These are phyloP conservation scores for Pheosia gnoma DNA, from an alignment of 2,888 invertebrate genomes.

Conservation along the genomic window DNA sequence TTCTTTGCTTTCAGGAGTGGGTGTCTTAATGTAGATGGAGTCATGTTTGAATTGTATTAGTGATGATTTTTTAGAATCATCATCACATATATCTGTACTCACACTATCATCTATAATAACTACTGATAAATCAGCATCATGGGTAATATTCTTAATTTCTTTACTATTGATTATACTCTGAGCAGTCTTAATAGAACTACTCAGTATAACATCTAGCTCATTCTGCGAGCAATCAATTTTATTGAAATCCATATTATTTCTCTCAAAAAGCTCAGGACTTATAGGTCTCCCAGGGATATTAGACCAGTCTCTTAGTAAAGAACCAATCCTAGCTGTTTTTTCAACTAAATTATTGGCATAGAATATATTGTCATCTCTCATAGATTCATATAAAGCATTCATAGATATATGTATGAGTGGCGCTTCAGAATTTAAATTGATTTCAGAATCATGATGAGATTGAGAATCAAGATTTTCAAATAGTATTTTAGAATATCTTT, in stretches of 20 bases:
- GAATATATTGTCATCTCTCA: slow-evolving; percentile 63
- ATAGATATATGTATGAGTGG: slow-evolving; percentile 57
- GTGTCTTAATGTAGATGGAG: neutral
- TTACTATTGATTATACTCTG: slow-evolving; percentile 50
- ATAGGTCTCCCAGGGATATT: slow-evolving; percentile 86
- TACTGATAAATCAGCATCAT: slow-evolving; percentile 6
- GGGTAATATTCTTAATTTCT: slow-evolving; percentile 7
- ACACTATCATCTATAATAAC: slow-evolving; percentile 12
- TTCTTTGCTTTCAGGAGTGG: neutral
- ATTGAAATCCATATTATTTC: slow-evolving; percentile 51
- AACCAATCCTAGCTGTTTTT: slow-evolving; percentile 64
- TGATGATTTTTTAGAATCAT: neutral
- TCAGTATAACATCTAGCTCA: slow-evolving; percentile 67
- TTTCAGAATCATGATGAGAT: slow-evolving; percentile 14
- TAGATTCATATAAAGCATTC: slow-evolving; percentile 51
- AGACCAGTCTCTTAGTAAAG: slow-evolving; percentile 85
- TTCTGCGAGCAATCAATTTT: slow-evolving; percentile 63
- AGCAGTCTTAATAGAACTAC: slow-evolving; percentile 56
- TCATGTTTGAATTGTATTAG: neutral
- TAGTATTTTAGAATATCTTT: slow-evolving; percentile 66
- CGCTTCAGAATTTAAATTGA: slow-evolving; percentile 13
- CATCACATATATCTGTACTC: neutral
- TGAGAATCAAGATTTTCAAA: slow-evolving; percentile 44
- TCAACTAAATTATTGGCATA: slow-evolving; percentile 78
- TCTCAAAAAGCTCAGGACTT: slow-evolving; percentile 69